Percentiles rank a stretch among this genome's conserved stretches.
Evolutionary conservation across 1,140 invertebrate species (phyloP).

Genomic region (Cephus cinctus): DNA sequence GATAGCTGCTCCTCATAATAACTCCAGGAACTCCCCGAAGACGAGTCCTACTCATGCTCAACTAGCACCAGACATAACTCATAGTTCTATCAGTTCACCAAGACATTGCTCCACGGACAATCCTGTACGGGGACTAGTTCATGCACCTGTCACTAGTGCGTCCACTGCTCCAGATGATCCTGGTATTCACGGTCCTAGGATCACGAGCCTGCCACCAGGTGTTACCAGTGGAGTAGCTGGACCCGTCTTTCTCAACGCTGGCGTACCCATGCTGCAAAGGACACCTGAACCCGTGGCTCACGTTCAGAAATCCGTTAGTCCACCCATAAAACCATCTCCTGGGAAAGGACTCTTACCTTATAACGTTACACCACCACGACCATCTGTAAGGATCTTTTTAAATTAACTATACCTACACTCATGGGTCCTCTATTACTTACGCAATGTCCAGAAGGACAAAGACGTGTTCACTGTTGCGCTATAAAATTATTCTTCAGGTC

Average conservation of each 20-base stretch:
- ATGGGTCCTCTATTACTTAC: no score
- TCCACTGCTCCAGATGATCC: constrained; percentile 28
- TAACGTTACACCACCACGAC: constrained; percentile 82
- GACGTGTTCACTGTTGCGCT: no score
- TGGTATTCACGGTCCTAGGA: constrained; percentile 36
- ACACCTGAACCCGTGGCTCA: constrained; percentile 35
- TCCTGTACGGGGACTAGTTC: constrained; percentile 38
- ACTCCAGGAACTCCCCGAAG: constrained; percentile 31
- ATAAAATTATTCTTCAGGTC: no score
- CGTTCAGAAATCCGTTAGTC: constrained; percentile 35
- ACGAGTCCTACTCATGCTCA: constrained; percentile 31
- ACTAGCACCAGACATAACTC: constrained; percentile 17
- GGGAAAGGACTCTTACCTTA: constrained; percentile 81
- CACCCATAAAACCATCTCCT: constrained; percentile 44
- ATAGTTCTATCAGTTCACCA: constrained; percentile 21
- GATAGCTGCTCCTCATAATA: no score
- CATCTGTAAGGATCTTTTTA: constrained; percentile 55
- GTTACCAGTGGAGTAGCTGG: constrained; percentile 54
- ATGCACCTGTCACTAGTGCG: constrained; percentile 43
- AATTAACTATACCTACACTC: constrained; percentile 1
- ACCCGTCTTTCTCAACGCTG: constrained; percentile 46
- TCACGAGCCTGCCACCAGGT: constrained; percentile 50
- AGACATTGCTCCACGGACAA: constrained; percentile 17
- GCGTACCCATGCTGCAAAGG: constrained; percentile 43
- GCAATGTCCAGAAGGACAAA: no score